phyloP scores from a whole-genome alignment of 2,113 vertebrate genomes.

The Eubucco bourcierii region DNA sequence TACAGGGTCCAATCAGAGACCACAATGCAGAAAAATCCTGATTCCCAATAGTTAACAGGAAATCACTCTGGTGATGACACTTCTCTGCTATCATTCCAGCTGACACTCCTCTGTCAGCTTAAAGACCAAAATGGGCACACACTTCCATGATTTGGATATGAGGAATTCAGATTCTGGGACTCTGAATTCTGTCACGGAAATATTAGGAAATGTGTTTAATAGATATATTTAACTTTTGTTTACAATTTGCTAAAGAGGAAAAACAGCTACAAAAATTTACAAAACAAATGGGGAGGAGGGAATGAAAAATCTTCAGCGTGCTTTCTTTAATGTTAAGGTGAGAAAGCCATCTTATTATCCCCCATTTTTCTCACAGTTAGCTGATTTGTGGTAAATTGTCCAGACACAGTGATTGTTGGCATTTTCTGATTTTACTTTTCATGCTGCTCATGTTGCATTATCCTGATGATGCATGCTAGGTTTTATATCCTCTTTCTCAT shows the following conservation, averaged over 20 bases:
- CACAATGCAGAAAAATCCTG: fast-evolving
- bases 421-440: neutral
- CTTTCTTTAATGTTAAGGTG: neutral
- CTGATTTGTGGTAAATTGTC: neutral
- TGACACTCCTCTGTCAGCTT: neutral
- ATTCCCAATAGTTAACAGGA: neutral
- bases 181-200: neutral
- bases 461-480: neutral
- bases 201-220: neutral
- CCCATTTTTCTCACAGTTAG: neutral
- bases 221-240: neutral
- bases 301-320: neutral
- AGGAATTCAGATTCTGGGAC: neutral
- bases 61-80: neutral
- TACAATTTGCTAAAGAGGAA: neutral
- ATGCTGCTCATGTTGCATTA: neutral
- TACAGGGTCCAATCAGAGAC: neutral
- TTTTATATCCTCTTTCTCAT: neutral
- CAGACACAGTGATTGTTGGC: neutral
- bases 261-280: neutral
- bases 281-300: neutral
- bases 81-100: fast-evolving
- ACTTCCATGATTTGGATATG: neutral
- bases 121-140: neutral
- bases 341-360: neutral